Conservation (phyloP, 2,113 vertebrate species). For the Thoracochromis brauschi region DNA sequence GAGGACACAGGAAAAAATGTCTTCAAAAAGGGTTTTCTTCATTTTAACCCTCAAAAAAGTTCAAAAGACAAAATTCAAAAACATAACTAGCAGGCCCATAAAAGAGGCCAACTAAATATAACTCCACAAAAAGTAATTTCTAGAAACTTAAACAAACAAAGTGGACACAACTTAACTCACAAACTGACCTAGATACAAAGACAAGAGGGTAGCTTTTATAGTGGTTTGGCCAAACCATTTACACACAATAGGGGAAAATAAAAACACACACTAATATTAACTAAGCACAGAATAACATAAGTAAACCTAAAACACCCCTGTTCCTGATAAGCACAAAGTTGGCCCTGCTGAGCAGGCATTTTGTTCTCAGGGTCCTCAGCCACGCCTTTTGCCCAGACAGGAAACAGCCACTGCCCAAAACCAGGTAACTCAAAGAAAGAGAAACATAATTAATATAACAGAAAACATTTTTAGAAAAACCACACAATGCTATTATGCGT, state of each 20-base stretch:
- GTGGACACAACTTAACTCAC: not conserved
- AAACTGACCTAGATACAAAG: not conserved
- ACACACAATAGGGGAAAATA: not conserved
- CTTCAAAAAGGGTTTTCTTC: not conserved
- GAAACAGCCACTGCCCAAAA: not conserved
- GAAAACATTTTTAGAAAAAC: not conserved
- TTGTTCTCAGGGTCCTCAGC: not conserved
- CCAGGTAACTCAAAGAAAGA: not conserved
- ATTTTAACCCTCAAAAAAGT: not conserved
- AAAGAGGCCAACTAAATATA: not conserved
- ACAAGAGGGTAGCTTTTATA: not conserved
- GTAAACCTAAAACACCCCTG: not conserved
- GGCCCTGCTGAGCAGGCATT: not conserved
- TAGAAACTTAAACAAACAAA: not conserved
- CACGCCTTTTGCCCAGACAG: not conserved
- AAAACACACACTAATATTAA: not conserved
- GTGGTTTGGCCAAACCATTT: not conserved
- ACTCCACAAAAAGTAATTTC: not conserved
- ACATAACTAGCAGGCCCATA: not conserved
- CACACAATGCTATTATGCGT: not conserved
- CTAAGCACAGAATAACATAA: not conserved
- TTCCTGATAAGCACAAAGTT: not conserved
- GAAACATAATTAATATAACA: not conserved
- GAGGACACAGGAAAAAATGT: not conserved
- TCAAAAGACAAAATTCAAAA: not conserved